These are phyloP conservation scores for Dolomedes plantarius DNA, from an alignment of 2,888 invertebrate genomes.

Conservation along the genomic window DNA sequence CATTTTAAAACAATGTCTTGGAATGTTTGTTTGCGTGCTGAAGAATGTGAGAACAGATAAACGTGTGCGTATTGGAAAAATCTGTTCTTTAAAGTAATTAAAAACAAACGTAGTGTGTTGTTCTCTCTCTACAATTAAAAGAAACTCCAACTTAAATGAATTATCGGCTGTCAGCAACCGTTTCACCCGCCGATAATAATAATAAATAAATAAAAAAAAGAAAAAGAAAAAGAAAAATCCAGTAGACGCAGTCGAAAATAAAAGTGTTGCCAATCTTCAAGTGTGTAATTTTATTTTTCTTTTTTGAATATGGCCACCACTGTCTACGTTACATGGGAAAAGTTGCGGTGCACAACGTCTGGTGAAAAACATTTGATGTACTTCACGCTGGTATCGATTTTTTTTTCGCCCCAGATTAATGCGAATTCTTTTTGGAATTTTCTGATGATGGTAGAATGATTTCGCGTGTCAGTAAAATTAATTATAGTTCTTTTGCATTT, in stretches of 20 bases:
- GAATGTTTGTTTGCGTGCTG: not conserved
- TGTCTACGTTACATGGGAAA: conserved; percentile 2
- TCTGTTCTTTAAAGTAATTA: conserved; percentile 3
- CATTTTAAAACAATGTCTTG: not conserved
- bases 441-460: not conserved
- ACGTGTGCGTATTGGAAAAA: not conserved
- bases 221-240: no score
- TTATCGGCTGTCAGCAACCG: conserved; percentile 2
- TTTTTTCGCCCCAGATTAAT: not conserved
- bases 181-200: no score
- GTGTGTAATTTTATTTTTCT: not conserved
- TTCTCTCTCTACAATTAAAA: not conserved
- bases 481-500: not conserved
- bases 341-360: not conserved
- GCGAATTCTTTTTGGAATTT: not conserved
- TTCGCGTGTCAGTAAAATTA: conserved; percentile 4
- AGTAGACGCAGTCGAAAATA: not conserved
- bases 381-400: not conserved
- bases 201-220: no score
- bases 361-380: conserved; percentile 4
- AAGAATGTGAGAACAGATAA: not conserved
- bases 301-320: not conserved
- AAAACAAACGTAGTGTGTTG: not conserved
- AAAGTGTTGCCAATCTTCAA: not conserved
- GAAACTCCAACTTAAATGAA: not conserved